These are phyloP conservation scores for Notiomystis cincta DNA, from an alignment of 2,113 vertebrate species.

Conservation along the genomic window DNA sequence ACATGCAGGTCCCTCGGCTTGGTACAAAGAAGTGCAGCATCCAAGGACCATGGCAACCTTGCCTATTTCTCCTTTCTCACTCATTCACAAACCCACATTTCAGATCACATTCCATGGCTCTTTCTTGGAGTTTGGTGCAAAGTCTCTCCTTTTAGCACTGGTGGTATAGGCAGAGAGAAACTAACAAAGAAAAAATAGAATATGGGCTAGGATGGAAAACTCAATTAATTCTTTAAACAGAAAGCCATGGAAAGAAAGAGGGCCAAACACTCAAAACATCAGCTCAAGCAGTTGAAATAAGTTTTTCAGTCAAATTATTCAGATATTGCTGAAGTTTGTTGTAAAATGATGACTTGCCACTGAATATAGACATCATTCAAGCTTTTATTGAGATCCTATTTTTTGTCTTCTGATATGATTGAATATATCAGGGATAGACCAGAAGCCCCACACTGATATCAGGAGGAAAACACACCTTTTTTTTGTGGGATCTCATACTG, in stretches of 20 bases:
- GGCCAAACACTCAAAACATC: background rate
- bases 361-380: background rate
- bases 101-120: rapidly evolving
- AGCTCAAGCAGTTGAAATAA: background rate
- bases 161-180: background rate
- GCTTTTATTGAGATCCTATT: background rate
- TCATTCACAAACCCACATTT: background rate
- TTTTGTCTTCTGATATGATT: background rate
- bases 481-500: background rate
- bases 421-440: background rate
- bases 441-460: background rate
- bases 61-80: background rate
- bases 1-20: rapidly evolving
- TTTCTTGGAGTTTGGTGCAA: background rate
- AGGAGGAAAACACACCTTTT: background rate
- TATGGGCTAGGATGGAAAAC: background rate
- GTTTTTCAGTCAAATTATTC: background rate
- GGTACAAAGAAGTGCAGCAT: background rate
- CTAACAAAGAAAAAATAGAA: background rate
- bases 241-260: background rate
- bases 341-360: background rate
- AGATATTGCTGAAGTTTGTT: background rate
- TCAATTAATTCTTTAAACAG: background rate
- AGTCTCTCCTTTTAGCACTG: background rate
- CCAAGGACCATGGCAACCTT: background rate